Percentiles rank a stretch among this genome's conserved stretches.
These are phyloP conservation scores for Nymphalis polychloros DNA, from an alignment of 2,888 invertebrate genomes.

Conservation along the genomic window DNA sequence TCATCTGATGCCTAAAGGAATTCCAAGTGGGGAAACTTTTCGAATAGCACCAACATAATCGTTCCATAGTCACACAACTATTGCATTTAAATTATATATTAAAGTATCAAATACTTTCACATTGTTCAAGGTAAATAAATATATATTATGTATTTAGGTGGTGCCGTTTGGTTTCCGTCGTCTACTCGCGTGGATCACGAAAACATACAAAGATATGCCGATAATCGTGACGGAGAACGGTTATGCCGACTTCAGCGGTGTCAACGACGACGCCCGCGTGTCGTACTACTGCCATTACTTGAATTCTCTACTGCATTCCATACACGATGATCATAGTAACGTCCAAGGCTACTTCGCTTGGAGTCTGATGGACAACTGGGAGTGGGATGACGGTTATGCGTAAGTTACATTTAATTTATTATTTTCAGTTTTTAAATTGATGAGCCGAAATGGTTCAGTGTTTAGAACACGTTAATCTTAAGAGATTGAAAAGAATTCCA, in stretches of 20 bases:
- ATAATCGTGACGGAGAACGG: constrained; percentile 82
- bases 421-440: background rate
- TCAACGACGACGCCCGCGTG: constrained; percentile 79
- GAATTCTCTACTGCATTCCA: constrained; percentile 71
- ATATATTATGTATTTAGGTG: constrained; percentile 58
- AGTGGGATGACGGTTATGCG: constrained; percentile 90
- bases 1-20: no score
- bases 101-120: no score
- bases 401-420: constrained; percentile 66
- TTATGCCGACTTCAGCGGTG: constrained; percentile 75
- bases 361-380: constrained; percentile 92
- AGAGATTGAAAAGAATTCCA: no score
- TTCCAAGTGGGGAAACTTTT: no score
- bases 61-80: no score
- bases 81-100: no score
- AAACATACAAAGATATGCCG: constrained; percentile 75
- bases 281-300: constrained; percentile 81
- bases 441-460: no score
- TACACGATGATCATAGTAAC: constrained; percentile 83
- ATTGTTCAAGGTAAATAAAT: background rate
- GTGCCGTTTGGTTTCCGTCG: constrained; percentile 83
- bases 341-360: constrained; percentile 88
- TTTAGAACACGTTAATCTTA: no score
- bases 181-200: constrained; percentile 78
- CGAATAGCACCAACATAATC: no score